Evolutionary conservation across 2,888 invertebrate genomes (phyloP).

Genomic region (Macrophya alboannulata): DNA sequence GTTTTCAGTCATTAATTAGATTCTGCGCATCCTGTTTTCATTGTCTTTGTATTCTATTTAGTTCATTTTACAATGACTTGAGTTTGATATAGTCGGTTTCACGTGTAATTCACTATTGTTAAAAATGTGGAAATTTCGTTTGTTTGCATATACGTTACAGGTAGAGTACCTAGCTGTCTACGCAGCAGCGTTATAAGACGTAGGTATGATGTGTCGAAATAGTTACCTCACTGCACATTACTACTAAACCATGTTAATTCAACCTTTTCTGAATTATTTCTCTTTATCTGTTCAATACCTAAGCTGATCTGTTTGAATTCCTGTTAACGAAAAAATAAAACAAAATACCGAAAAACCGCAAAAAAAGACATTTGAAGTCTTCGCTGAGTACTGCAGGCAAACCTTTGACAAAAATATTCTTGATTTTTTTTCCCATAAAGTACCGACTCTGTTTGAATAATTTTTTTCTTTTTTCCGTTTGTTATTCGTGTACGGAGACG

Average conservation of each 20-base stretch:
- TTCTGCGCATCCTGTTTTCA: neutral
- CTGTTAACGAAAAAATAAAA: neutral
- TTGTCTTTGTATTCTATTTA: neutral
- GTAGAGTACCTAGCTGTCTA: too few relatives aligned
- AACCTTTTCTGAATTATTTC: too few relatives aligned
- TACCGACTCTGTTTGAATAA: too few relatives aligned
- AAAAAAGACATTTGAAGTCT: too few relatives aligned
- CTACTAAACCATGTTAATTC: neutral
- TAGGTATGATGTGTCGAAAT: neutral
- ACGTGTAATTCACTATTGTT: neutral
- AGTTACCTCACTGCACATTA: neutral
- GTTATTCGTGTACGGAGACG: slow-evolving; percentile 10
- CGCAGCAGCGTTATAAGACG: neutral
- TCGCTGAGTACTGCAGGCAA: too few relatives aligned
- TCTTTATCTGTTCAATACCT: neutral
- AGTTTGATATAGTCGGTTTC: neutral
- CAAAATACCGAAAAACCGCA: too few relatives aligned
- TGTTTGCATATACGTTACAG: neutral
- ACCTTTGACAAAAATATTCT: neutral
- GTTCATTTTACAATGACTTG: neutral
- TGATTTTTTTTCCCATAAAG: too few relatives aligned
- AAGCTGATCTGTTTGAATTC: neutral
- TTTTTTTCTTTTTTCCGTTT: too few relatives aligned
- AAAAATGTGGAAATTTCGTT: slow-evolving; percentile 31
- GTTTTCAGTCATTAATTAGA: neutral